These are phyloP conservation scores for Plectrocnemia conspersa DNA, from an alignment of 1,140 invertebrate species.

Conservation along the genomic window DNA sequence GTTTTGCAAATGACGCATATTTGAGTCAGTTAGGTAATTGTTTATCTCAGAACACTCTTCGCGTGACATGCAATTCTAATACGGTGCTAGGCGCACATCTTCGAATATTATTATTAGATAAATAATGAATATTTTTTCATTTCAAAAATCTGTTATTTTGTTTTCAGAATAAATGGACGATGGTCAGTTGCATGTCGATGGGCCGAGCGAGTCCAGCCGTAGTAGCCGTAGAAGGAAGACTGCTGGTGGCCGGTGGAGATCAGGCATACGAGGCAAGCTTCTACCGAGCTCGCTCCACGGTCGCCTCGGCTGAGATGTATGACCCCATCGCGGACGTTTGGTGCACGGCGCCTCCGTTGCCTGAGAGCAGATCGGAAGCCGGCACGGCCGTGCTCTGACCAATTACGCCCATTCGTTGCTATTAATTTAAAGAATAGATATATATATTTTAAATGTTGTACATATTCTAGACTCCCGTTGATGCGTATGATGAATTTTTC, in stretches of 20 bases:
- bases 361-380: slow-evolving; percentile 77
- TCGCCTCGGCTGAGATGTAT: slow-evolving; percentile 75
- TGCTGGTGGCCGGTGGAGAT: slow-evolving; percentile 83
- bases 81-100: too few relatives aligned
- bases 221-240: slow-evolving; percentile 71
- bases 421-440: not conserved
- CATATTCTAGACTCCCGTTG: not conserved
- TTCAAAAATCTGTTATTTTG: slow-evolving; percentile 8
- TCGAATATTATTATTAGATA: too few relatives aligned
- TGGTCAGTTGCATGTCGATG: slow-evolving; percentile 67
- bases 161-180: slow-evolving; percentile 72
- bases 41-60: too few relatives aligned
- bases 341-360: slow-evolving; percentile 70
- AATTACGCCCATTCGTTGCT: not conserved
- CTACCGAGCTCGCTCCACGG: slow-evolving; percentile 75
- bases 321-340: slow-evolving; percentile 74
- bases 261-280: slow-evolving; percentile 67
- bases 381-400: slow-evolving; percentile 62
- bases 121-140: slow-evolving; percentile 8
- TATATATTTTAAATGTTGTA: not conserved
- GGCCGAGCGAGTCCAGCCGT: slow-evolving; percentile 79
- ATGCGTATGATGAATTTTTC: too few relatives aligned
- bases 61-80: too few relatives aligned
- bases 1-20: too few relatives aligned
- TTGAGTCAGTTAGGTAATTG: too few relatives aligned